Evolutionary conservation across 2,113 vertebrate species (phyloP).

Genomic region (Bucco capensis): DNA sequence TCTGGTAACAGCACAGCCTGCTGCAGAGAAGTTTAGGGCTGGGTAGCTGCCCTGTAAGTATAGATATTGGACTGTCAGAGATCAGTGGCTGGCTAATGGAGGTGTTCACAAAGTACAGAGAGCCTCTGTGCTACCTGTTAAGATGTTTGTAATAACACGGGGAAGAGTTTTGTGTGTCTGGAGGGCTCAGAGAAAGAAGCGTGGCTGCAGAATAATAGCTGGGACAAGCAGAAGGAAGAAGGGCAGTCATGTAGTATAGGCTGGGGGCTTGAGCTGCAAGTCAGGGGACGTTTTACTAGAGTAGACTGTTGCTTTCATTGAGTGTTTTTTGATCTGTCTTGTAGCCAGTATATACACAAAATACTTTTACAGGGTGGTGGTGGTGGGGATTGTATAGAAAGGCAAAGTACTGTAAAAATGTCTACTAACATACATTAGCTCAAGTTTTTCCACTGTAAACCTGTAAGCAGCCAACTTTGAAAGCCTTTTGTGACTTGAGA

Average conservation of each 20-base stretch:
- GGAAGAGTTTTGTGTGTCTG: background rate
- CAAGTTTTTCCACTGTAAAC: conserved; percentile 52
- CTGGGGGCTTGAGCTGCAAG: background rate
- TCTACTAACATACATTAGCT: background rate
- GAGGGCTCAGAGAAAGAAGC: background rate
- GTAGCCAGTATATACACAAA: background rate
- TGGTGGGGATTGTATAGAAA: background rate
- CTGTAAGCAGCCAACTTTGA: conserved; percentile 21
- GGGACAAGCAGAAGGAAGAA: background rate
- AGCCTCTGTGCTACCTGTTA: background rate
- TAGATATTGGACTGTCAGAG: background rate
- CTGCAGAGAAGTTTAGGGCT: background rate
- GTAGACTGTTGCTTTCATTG: background rate
- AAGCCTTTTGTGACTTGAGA: conserved; percentile 53
- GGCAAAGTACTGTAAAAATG: background rate
- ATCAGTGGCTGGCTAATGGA: background rate
- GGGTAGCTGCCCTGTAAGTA: rapidly evolving
- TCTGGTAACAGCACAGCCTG: background rate
- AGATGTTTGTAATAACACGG: background rate
- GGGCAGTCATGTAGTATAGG: rapidly evolving
- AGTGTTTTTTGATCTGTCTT: background rate
- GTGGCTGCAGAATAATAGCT: background rate
- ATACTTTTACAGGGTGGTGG: rapidly evolving
- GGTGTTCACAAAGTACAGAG: background rate
- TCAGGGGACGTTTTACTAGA: background rate